These are phyloP conservation scores for Axea sp. DNA, from an alignment of 2,888 invertebrate genomes.

Conservation along the genomic window DNA sequence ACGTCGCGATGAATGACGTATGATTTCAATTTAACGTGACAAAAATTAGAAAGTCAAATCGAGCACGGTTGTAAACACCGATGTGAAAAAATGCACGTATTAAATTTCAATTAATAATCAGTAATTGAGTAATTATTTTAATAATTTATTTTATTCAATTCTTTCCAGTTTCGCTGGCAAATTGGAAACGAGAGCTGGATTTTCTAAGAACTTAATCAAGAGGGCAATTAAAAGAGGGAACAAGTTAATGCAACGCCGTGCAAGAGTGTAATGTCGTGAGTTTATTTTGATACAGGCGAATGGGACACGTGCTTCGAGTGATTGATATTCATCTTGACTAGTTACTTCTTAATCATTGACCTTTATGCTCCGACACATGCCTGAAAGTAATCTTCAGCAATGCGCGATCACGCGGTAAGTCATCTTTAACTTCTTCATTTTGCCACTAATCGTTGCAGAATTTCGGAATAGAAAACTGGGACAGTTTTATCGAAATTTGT, in stretches of 20 bases:
- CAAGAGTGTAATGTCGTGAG: constrained; percentile 36
- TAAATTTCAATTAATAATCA: background rate
- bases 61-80: too few species aligned
- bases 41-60: constrained; percentile 5
- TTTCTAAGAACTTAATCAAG: constrained; percentile 33
- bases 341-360: constrained; percentile 71
- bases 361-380: constrained; percentile 62
- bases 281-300: constrained; percentile 60
- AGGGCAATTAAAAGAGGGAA: constrained; percentile 35
- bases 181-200: constrained; percentile 15
- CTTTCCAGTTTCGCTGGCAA: too few species aligned
- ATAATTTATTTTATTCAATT: background rate
- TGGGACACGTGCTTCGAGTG: constrained; percentile 69
- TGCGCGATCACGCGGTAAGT: constrained; percentile 31
- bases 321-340: constrained; percentile 69
- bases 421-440: background rate
- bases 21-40: background rate
- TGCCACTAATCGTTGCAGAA: too few species aligned
- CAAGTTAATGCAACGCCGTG: constrained; percentile 42
- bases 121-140: constrained; percentile 11
- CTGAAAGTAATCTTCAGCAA: constrained; percentile 53
- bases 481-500: too few species aligned
- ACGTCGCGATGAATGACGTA: constrained; percentile 16
- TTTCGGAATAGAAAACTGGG: too few species aligned
- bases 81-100: background rate